Evolutionary conservation across 1,140 invertebrate genomes (phyloP), one percentile per base, ranked within the genome.

Genomic region (Drosophila azteca): DNA sequence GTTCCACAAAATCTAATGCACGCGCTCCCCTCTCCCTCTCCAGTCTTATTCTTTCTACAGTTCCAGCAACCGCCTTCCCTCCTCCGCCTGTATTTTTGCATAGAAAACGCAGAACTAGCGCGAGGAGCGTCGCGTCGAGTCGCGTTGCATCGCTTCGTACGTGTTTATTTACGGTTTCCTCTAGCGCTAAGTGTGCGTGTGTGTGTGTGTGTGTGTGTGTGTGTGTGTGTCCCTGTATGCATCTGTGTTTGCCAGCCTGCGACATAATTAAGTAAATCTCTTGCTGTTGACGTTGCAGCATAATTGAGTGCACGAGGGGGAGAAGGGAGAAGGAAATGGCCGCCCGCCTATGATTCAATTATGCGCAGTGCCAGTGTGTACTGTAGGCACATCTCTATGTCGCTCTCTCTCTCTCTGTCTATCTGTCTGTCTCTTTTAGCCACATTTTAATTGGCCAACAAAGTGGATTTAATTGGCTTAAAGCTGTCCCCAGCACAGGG

Each of bases 261-360:
- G 78, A 82, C 82, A 87, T 87, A 87, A 87, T 87, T 87, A 87
- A 87, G 82, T 88, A 83, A 87, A 87, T 87, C 82, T 76, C 68
- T 49, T 62, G 73, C 61, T 84, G 80, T 80, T 85, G 80, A 72
- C 81, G 72, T 67, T 84, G 69, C 78, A 76, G 83, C 83, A 87
- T 87, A 87, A 87, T 87, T 87, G 82, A 88, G 82, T 80, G 61
- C 63, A 66, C 20, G 26, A 45, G 17, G 17, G 17, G 49, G 17
- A 20, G 17, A 20, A 20, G 49, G 58, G 72, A 39, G 43, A 57
- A 55, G 39, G 41, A 67, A 59, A 59, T 55, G 60, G 45, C 69
- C 61, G 46, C 46, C 77, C 69, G 73, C 72, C 76, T 71, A 79
- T 67, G 77, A 80, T 84, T 84, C 81, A 78, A 75, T 74, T 83